Base-by-base conservation (phyloP, 2,888 invertebrate species). In the Nesidiocoris tenuis region DNA sequence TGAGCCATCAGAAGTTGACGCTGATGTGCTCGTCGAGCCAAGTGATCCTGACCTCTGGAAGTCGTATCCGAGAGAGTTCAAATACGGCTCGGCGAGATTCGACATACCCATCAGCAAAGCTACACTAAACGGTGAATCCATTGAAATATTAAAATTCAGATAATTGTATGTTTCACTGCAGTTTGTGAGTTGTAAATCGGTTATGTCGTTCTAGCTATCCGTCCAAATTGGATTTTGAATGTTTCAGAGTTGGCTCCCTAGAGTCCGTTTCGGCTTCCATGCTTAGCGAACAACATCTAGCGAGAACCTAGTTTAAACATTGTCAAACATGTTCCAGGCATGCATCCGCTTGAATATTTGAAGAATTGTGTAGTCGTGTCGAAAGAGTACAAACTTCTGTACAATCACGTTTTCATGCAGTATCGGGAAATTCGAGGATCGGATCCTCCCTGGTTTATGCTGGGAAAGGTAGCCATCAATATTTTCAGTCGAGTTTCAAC, bases 61-160 rank as follows among this genome's bases (percentile, higher is more conserved):
- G 17, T 88, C 89, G 79, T 86, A 91, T 79, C 93, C 93, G 0
- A 84, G 93, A 63, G 88, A 90, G n/a, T 93, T 92, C 83, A 89
- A 90, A 0, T 86, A 93, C 57, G 88, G 89, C 56, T 90, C 88
- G 78, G 90, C 91, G 0, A 87, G 91, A 79, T 94, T 94, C 82
- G 88, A 91, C 79, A 84, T 94, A 70, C 92, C 92, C 0, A 86
- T 93, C 77, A 90, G 92, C 81, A 86, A 89, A 70, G 83, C 85
- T 64, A 84, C 84, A 76, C 83, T 90, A 16, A 72, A 72, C 54
- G 72, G 72, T 72, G 16, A 59, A 16, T 63, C 3, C 39, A 39
- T n/a, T n/a, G n/a, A n/a, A n/a, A n/a, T n/a, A n/a, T n/a, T n/a
- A n/a, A n/a, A n/a, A n/a, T n/a, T n/a, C n/a, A n/a, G n/a, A n/a